Evolutionary conservation across 2,888 invertebrate genomes (phyloP), one percentile per base, ranked within the genome.

Genomic region (Ophion obscuratus): DNA sequence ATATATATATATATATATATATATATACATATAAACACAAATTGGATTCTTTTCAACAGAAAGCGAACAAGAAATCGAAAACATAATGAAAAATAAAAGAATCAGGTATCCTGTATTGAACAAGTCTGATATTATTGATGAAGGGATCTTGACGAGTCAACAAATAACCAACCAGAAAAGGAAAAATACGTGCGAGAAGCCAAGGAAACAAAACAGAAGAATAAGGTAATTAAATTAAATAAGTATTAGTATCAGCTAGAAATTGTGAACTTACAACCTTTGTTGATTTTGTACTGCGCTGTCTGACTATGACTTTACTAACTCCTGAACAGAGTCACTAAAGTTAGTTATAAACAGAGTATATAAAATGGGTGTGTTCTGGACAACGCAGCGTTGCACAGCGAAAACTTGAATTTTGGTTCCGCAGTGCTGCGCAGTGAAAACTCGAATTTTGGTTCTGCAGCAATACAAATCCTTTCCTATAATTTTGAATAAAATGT

Each of bases 51-150:
- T 31, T 31, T 31, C 4, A 31, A 31, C 31, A 31, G 31, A 31
- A 31, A 31, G 20, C 62, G 62, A 62, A 62, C 20, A 62, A 62
- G 24, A 62, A 62, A 20, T 62, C 9, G 9, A 62, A 20, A 24
- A n/a, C 62, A 62, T 20, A 14, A 62, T 62, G 62, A 24, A 62
- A n/a, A 24, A 20, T n/a, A 62, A 24, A 62, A 62, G 62, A 62
- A 20, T 62, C 20, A 62, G 62, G 24, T 62, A 24, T 62, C 20
- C 62, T 62, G 62, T 62, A 62, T 62, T 62, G n/a, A 62, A 62
- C 24, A 62, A 62, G 24, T 62, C 62, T 20, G 62, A 62, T 62
- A n/a, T 62, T 24, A 62, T 62, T 24, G 62, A 62, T 24, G 62
- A 62, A 24, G 62, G 6, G 62, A 62, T 62, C 62, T 62, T 62